phyloP scores from a whole-genome alignment of 2,113 vertebrate species.

The Strix uralensis region DNA sequence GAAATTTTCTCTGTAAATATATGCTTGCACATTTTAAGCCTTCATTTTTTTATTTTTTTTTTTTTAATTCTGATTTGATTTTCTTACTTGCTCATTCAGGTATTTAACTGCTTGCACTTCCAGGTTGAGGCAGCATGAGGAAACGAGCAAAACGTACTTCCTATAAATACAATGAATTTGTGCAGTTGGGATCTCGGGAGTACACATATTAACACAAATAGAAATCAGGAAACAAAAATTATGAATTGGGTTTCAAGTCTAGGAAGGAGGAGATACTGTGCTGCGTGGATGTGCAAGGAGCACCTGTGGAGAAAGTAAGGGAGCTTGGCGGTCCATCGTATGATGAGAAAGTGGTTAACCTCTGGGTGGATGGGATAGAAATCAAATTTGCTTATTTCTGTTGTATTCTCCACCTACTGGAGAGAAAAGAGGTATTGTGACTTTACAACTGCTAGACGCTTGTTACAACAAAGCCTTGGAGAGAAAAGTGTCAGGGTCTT shows the following conservation, averaged over 20 bases:
- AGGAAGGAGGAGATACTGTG: background rate
- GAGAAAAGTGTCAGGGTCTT: background rate
- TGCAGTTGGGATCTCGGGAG: background rate
- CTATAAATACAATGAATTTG: background rate
- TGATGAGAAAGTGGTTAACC: background rate
- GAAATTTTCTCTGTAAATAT: background rate
- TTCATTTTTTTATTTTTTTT: background rate
- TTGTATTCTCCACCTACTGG: background rate
- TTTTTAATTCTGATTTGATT: background rate
- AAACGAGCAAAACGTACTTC: background rate
- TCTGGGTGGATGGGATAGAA: background rate
- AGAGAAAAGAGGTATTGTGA: background rate
- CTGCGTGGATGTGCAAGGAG: background rate
- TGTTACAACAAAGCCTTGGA: background rate
- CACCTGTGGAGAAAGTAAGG: background rate
- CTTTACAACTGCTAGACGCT: background rate
- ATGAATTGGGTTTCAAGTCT: background rate
- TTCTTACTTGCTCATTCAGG: background rate
- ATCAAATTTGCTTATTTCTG: background rate
- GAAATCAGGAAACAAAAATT: background rate
- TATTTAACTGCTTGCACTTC: background rate
- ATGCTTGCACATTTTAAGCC: background rate
- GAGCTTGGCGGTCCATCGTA: background rate
- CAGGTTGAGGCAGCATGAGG: background rate
- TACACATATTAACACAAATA: background rate